Evolutionary conservation across 2,888 invertebrate genomes (phyloP), one percentile per base, ranked within the genome.

Genomic region (Marronus borbonicus): DNA sequence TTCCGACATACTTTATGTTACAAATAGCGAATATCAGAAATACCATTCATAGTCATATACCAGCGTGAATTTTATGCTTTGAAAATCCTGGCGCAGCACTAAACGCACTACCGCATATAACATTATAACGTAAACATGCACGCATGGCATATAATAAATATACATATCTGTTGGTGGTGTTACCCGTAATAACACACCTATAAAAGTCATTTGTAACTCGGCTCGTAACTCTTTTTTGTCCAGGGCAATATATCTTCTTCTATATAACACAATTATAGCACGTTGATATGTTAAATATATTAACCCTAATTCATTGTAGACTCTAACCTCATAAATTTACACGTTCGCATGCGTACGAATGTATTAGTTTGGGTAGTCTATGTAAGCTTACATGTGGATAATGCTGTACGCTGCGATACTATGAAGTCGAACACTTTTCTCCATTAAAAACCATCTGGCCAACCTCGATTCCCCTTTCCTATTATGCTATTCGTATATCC

Each of bases 371-470:
- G 31, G 68, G 52, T 44, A 44, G 44, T 44, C 44, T 44, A n/a
- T 58, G 20, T 58, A 20, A 20, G 55, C n/a, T 3, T 58, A 58
- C 55, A 17, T 58, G 8, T 49, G n/a, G 55, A 70, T 52, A 69
- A 64, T 55, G 39, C 52, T 58, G 58, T 24, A 12, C 31, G 31
- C 17, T 39, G 70, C 70, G 70, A 36, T 55, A 55, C n/a, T 70
- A 70, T 55, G 20, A 20, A 58, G 55, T 58, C 20, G 55, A 58
- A 76, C 44, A 68, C 49, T 60, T 76, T 76, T 76, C 68, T 76
- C 55, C 62, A 64, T 74, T 74, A 65, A 79, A 74, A 77, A 75
- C 79, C 79, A 79, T 79, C 77, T 79, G 79, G 77, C 69, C 77
- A 75, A 55, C 76, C 76, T 75, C 74, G 69, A 76, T 69, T 75